Percentiles rank a stretch among this genome's conserved stretches.
Conservation (phyloP, 2,113 vertebrate genomes). For the Thinocorus orbignyianus region DNA sequence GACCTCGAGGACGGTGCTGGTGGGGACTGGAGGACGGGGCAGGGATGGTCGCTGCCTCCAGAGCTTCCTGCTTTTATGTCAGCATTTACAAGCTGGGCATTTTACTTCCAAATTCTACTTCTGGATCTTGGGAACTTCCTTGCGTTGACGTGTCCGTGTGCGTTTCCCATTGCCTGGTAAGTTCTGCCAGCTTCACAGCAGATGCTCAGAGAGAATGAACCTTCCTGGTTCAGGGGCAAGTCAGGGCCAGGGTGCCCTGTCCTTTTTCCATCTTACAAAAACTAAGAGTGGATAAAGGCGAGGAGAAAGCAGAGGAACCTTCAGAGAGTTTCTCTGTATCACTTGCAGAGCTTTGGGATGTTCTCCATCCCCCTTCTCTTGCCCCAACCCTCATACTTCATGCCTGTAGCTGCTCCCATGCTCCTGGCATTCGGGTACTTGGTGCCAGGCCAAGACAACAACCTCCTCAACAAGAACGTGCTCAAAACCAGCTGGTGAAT, state of each 20-base stretch:
- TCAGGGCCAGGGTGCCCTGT: background rate
- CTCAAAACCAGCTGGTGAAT: background rate
- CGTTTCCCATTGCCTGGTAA: background rate
- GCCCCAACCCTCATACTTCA: background rate
- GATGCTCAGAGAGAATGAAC: background rate
- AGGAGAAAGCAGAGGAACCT: background rate
- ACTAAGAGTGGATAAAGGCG: background rate
- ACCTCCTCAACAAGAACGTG: background rate
- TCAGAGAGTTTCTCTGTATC: background rate
- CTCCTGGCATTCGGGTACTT: fast-evolving
- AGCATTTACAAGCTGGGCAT: background rate
- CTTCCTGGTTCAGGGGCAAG: background rate
- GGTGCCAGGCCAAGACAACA: background rate
- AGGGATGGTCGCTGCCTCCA: fast-evolving
- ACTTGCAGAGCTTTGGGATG: background rate
- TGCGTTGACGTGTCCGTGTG: background rate
- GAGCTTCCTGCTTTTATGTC: background rate
- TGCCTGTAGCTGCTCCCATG: background rate
- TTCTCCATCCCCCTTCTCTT: background rate
- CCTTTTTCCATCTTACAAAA: background rate
- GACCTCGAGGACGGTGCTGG: background rate
- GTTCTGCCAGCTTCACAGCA: background rate
- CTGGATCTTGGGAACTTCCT: background rate
- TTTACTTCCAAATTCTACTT: background rate
- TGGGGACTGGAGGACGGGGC: background rate